phyloP scores from a whole-genome alignment of 2,797 vertebrate species.

The Bovichtus diacanthus region DNA sequence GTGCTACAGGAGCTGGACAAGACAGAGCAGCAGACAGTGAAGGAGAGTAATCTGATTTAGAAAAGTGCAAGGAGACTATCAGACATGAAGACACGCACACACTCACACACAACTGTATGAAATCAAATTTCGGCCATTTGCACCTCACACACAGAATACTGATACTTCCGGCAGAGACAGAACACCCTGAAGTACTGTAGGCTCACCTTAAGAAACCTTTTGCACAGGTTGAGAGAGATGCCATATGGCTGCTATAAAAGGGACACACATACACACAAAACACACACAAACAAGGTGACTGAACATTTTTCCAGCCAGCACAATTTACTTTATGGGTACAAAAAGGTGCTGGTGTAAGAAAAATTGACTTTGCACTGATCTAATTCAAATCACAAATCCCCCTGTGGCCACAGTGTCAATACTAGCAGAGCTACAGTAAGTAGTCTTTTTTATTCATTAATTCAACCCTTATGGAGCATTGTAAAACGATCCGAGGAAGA shows the following conservation, averaged over 20 bases:
- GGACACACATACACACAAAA: not conserved
- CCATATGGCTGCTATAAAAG: constrained; percentile 33
- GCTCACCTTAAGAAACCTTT: constrained; percentile 53
- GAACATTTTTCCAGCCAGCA: constrained; percentile 12
- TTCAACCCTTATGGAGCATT: not conserved
- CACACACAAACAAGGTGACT: constrained; percentile 21
- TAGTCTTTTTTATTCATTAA: not conserved
- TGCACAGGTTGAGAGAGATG: not conserved
- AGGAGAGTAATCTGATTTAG: constrained; percentile 60
- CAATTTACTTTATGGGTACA: constrained; percentile 23
- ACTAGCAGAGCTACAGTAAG: constrained; percentile 5
- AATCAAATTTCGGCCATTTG: constrained; percentile 54
- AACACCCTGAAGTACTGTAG: constrained; percentile 8
- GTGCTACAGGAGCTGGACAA: constrained; percentile 60
- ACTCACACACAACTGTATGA: constrained; percentile 6
- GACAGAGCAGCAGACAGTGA: constrained; percentile 33
- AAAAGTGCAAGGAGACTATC: constrained; percentile 35
- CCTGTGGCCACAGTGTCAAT: constrained; percentile 20
- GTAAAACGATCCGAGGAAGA: too few relatives aligned
- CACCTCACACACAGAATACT: constrained; percentile 28
- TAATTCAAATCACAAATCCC: constrained; percentile 29
- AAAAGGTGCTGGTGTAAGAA: constrained; percentile 43
- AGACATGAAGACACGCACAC: constrained; percentile 26
- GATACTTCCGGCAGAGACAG: constrained; percentile 21
- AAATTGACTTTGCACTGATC: constrained; percentile 31